phyloP scores from a whole-genome alignment of 37 sponge, comb jelly and placozoan genomes.

The Dysidea cf. avara region DNA sequence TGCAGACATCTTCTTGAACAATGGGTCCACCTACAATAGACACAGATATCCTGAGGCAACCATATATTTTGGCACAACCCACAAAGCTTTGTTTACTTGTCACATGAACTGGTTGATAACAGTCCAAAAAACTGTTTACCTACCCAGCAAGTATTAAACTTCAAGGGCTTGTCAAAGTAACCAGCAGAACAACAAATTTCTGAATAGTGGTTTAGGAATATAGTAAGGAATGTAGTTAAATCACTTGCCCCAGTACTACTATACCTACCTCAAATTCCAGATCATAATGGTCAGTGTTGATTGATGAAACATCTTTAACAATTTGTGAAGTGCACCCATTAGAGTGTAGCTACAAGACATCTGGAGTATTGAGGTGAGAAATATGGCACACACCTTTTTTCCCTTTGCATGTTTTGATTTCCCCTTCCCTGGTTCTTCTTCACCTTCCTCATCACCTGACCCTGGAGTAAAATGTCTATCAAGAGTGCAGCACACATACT shows the following conservation, averaged over 20 bases:
- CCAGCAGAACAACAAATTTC: too few relatives aligned
- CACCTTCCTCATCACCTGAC: background rate
- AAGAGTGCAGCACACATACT: too few relatives aligned
- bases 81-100: background rate
- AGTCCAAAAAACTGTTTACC: background rate
- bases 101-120: background rate
- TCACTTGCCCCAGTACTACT: too few relatives aligned
- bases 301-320: constrained; percentile 44
- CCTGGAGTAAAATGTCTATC: too few relatives aligned
- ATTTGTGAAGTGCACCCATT: constrained; percentile 5
- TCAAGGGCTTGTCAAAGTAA: too few relatives aligned
- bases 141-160: background rate
- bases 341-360: background rate
- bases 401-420: background rate
- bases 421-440: background rate
- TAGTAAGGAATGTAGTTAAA: too few relatives aligned
- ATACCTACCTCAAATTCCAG: constrained; percentile 60
- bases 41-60: background rate
- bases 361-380: background rate
- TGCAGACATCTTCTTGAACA: constrained; percentile 69
- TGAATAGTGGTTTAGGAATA: too few relatives aligned
- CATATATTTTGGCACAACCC: background rate
- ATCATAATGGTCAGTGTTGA: constrained; percentile 64
- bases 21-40: constrained; percentile 71
- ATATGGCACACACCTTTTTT: background rate